phyloP scores from a whole-genome alignment of 2,113 vertebrate species.

The Cryptotis parvus region DNA sequence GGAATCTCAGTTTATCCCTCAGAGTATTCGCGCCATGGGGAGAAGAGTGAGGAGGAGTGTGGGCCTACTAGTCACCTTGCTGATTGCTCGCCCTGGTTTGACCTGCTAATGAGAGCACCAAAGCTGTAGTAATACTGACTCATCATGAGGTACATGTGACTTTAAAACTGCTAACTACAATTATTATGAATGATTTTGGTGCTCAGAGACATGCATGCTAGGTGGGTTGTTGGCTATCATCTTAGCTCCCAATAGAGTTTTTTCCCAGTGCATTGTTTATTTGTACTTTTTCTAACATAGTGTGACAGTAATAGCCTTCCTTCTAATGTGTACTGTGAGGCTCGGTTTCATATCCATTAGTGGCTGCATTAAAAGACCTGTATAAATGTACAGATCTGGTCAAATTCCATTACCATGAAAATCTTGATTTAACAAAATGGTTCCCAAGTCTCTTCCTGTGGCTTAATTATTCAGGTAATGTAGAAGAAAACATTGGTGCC shows the following conservation, averaged over 20 bases:
- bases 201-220: slow-evolving; percentile 50
- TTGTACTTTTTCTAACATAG: slow-evolving; percentile 69
- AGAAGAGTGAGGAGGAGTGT: neutral
- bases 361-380: slow-evolving; percentile 33
- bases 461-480: slow-evolving; percentile 45
- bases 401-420: slow-evolving; percentile 60
- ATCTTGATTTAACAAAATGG: slow-evolving; percentile 68
- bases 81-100: slow-evolving; percentile 40
- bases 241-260: slow-evolving; percentile 74
- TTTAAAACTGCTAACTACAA: slow-evolving; percentile 63
- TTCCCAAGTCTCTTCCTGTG: slow-evolving; percentile 42
- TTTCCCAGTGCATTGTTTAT: slow-evolving; percentile 63
- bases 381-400: slow-evolving; percentile 59
- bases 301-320: slow-evolving; percentile 55
- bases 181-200: slow-evolving; percentile 69
- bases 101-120: slow-evolving; percentile 39
- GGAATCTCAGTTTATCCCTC: neutral
- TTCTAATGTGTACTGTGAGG: slow-evolving; percentile 53
- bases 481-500: slow-evolving; percentile 48
- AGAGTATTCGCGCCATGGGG: neutral
- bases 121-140: slow-evolving; percentile 58
- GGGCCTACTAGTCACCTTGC: slow-evolving; percentile 27
- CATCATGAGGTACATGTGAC: neutral
- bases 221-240: slow-evolving; percentile 48
- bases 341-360: slow-evolving; percentile 64